phyloP scores from a whole-genome alignment of 2,113 vertebrate species.

The Pan troglodytes region NHGRI_mPanTro3-v2.1_pri NC_072414.2:79728501-79729000 shows the following conservation, averaged over 20 bases:
- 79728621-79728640: slow-evolving; percentile 11
- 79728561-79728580: slow-evolving; percentile 67
- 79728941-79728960: background rate
- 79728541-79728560: slow-evolving; percentile 74
- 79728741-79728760: background rate
- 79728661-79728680: background rate
- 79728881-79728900: background rate
- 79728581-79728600: slow-evolving; percentile 73
- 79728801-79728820: too few species aligned
- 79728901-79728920: background rate
- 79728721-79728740: background rate
- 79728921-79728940: background rate
- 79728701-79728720: slow-evolving; percentile 54
- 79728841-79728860: background rate
- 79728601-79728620: slow-evolving; percentile 70
- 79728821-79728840: background rate
- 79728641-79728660: background rate
- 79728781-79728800: background rate
- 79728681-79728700: slow-evolving; percentile 44
- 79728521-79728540: slow-evolving; percentile 5
- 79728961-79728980: background rate
- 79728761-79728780: background rate
- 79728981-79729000: background rate
- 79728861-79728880: background rate
- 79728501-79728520: background rate